Evolutionary conservation across 2,888 invertebrate species (phyloP).

Genomic region (Caenorhabditis virilis): DNA sequence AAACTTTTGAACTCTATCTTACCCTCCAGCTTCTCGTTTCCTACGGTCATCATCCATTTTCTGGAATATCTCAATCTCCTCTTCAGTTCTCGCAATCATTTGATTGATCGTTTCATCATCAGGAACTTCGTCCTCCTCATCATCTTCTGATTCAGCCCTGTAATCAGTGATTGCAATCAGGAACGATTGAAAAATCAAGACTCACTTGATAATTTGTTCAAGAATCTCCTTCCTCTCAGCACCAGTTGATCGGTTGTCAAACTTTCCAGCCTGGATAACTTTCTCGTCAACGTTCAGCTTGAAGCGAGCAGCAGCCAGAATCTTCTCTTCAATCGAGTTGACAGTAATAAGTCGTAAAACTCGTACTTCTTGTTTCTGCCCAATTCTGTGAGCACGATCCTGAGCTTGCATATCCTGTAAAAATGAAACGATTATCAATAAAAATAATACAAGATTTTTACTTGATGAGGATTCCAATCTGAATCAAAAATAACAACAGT

Average conservation of each 20-base stretch:
- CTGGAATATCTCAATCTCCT: slow-evolving; percentile 42
- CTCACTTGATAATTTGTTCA: slow-evolving; percentile 79
- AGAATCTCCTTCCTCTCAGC: slow-evolving; percentile 92
- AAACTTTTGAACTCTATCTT: too few species aligned
- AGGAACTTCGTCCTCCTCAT: slow-evolving; percentile 88
- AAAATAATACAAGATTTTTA: slow-evolving; percentile 50
- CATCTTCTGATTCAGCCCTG: slow-evolving; percentile 47
- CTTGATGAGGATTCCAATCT: slow-evolving; percentile 99
- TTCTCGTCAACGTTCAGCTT: slow-evolving; percentile 99
- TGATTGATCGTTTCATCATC: slow-evolving; percentile 98
- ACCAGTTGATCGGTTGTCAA: slow-evolving; percentile 97
- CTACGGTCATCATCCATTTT: slow-evolving; percentile 79
- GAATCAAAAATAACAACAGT: slow-evolving; percentile 98
- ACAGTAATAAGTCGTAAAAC: slow-evolving; percentile 96
- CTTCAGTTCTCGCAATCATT: slow-evolving; percentile 85
- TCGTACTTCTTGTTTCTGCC: slow-evolving; percentile 93
- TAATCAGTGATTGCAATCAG: background rate
- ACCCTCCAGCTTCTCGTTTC: too few species aligned
- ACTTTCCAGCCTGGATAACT: slow-evolving; percentile 99
- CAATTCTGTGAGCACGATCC: slow-evolving; percentile 98
- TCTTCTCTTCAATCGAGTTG: slow-evolving; percentile 96
- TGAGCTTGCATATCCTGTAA: slow-evolving; percentile 93
- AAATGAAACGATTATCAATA: background rate
- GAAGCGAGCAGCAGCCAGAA: slow-evolving; percentile 93
- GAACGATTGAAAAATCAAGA: background rate